Conservation (phyloP, 1,140 invertebrate species). For the Hermetia illucens region DNA sequence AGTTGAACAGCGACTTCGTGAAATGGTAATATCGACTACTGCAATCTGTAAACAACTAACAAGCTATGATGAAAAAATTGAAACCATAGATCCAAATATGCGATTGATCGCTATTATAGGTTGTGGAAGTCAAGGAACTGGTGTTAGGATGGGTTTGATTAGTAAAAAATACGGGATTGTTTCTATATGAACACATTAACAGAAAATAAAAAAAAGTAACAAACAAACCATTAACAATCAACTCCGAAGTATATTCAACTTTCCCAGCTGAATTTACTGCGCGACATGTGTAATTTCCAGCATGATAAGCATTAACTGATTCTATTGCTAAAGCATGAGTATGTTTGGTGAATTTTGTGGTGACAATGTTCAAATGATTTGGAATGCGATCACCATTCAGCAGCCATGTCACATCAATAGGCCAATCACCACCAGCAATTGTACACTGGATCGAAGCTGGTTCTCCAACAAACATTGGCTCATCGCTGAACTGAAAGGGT, state of each 20-base stretch:
- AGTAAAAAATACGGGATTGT: too few species aligned
- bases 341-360: slow-evolving; percentile 7
- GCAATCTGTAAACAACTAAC: too few species aligned
- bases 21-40: too few species aligned
- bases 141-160: too few species aligned
- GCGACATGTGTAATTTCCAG: slow-evolving; percentile 67
- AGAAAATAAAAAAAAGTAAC: slow-evolving; percentile 5
- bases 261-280: slow-evolving; percentile 59
- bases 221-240: slow-evolving; percentile 57
- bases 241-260: slow-evolving; percentile 45
- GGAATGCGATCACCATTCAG: slow-evolving; percentile 33
- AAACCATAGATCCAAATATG: too few species aligned
- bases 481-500: slow-evolving; percentile 46
- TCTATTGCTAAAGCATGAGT: slow-evolving; percentile 29
- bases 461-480: slow-evolving; percentile 46
- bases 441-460: slow-evolving; percentile 52
- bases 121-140: too few species aligned
- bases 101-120: too few species aligned
- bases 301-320: slow-evolving; percentile 45
- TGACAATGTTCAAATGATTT: slow-evolving; percentile 27
- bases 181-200: too few species aligned
- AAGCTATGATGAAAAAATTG: too few species aligned
- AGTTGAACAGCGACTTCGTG: too few species aligned
- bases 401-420: slow-evolving; percentile 44
- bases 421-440: slow-evolving; percentile 47